These are phyloP conservation scores for Catamblyrhynchus diadema DNA, from an alignment of 2,797 vertebrate species.

Conservation along the genomic window DNA sequence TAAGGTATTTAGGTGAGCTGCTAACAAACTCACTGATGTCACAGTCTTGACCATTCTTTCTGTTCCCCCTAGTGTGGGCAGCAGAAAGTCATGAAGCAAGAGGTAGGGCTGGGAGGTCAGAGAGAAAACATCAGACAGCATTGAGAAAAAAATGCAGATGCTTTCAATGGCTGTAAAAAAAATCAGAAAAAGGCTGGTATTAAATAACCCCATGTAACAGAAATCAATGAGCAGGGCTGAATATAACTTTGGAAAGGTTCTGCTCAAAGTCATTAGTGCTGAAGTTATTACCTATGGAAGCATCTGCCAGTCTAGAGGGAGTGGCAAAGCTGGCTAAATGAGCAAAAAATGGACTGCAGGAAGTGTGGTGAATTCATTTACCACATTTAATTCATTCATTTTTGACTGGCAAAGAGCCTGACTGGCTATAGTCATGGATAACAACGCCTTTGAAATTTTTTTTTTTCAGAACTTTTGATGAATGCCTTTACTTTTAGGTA, in stretches of 20 bases:
- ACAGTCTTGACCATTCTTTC: background rate
- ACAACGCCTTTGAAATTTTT: background rate
- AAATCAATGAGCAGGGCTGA: background rate
- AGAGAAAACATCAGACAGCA: background rate
- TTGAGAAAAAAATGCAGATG: background rate
- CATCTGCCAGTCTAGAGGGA: background rate
- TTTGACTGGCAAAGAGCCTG: background rate
- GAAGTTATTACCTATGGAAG: background rate
- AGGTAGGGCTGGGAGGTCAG: background rate
- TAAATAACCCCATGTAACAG: background rate
- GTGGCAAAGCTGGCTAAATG: background rate
- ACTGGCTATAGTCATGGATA: background rate
- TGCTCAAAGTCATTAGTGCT: background rate
- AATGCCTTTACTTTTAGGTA: background rate
- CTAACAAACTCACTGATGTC: background rate
- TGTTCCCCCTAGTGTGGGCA: background rate
- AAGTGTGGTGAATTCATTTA: background rate
- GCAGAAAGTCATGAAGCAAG: background rate
- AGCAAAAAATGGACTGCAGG: background rate
- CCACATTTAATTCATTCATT: background rate
- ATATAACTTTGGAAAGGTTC: background rate
- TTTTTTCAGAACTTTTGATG: background rate
- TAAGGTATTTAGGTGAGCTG: background rate
- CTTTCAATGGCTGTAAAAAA: background rate
- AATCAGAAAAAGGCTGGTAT: background rate